Percentiles rank a stretch among this genome's conserved stretches.
phyloP scores from a whole-genome alignment of 2,888 invertebrate genomes.

The Ophraella communa region DNA sequence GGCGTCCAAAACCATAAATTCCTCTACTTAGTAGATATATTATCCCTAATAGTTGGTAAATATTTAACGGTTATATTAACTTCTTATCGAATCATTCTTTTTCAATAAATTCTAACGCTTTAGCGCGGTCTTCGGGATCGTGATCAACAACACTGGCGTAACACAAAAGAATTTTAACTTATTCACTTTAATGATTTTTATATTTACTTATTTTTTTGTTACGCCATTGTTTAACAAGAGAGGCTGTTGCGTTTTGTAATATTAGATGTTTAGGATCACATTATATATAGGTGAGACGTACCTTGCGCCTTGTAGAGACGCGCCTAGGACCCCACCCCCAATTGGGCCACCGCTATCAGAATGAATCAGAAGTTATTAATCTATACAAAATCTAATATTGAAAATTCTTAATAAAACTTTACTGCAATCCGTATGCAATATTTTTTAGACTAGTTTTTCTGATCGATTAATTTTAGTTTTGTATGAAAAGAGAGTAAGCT shows the following conservation, averaged over 20 bases:
- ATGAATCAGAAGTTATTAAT: not conserved
- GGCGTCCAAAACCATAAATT: too few species aligned
- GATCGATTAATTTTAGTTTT: too few species aligned
- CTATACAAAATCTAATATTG: not conserved
- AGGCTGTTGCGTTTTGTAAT: slow-evolving; percentile 61
- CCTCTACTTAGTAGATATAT: too few species aligned
- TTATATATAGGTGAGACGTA: slow-evolving; percentile 48
- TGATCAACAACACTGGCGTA: slow-evolving; percentile 39
- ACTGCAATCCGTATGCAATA: too few species aligned
- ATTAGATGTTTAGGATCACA: slow-evolving; percentile 55
- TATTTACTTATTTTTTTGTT: slow-evolving; percentile 1
- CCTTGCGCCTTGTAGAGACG: slow-evolving; percentile 38
- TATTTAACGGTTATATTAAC: slow-evolving; percentile 3
- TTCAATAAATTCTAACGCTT: slow-evolving; percentile 62
- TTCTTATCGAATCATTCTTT: slow-evolving; percentile 11
- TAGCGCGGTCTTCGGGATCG: slow-evolving; percentile 54
- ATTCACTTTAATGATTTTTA: not conserved
- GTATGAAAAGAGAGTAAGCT: not conserved
- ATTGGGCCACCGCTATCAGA: slow-evolving; percentile 1
- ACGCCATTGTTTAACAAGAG: slow-evolving; percentile 50
- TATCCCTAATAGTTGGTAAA: not conserved
- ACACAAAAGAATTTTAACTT: slow-evolving; percentile 1
- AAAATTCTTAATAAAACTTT: too few species aligned
- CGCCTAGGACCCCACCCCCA: slow-evolving; percentile 3
- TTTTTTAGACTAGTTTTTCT: too few species aligned